Conservation (phyloP, 1,140 invertebrate genomes). For the Drosophila elegans region DNA sequence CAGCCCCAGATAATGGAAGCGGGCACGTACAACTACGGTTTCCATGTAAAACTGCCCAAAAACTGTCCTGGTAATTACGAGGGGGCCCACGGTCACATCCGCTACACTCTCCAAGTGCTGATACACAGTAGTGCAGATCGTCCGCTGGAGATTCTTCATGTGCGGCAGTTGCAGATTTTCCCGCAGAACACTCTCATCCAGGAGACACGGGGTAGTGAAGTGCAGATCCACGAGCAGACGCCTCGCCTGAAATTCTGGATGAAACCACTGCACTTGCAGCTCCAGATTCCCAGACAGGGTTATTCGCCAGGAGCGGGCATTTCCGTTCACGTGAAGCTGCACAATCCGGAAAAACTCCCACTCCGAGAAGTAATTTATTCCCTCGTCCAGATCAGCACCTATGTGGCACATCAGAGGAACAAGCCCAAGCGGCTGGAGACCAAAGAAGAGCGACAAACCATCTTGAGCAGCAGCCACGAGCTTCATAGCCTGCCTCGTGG, state of each 20-base stretch:
- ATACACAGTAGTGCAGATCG: constrained; percentile 88
- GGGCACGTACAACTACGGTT: constrained; percentile 87
- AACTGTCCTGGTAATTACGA: constrained; percentile 89
- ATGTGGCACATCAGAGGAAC: constrained; percentile 42
- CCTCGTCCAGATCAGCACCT: constrained; percentile 74
- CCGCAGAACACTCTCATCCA: constrained; percentile 86
- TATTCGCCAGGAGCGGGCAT: constrained; percentile 70
- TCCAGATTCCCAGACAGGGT: constrained; percentile 58
- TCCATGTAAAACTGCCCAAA: constrained; percentile 86
- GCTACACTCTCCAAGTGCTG: constrained; percentile 88
- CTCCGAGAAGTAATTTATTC: constrained; percentile 85
- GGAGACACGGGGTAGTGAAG: constrained; percentile 67
- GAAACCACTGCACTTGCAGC: constrained; percentile 56
- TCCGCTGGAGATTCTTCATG: constrained; percentile 87
- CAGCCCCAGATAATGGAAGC: constrained; percentile 63
- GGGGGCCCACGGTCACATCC: constrained; percentile 88
- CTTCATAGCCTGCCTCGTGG: constrained; percentile 85
- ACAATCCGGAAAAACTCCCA: constrained; percentile 78
- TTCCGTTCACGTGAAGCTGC: constrained; percentile 62
- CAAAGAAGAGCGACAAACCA: constrained; percentile 84
- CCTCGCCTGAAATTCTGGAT: constrained; percentile 65
- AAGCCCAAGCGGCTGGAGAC: constrained; percentile 50
- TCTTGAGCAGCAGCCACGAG: constrained; percentile 85
- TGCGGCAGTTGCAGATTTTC: constrained; percentile 88
- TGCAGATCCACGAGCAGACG: constrained; percentile 40